Evolutionary conservation across 2,797 vertebrate species (phyloP).

Genomic region (Phoxinus dragarum): DNA sequence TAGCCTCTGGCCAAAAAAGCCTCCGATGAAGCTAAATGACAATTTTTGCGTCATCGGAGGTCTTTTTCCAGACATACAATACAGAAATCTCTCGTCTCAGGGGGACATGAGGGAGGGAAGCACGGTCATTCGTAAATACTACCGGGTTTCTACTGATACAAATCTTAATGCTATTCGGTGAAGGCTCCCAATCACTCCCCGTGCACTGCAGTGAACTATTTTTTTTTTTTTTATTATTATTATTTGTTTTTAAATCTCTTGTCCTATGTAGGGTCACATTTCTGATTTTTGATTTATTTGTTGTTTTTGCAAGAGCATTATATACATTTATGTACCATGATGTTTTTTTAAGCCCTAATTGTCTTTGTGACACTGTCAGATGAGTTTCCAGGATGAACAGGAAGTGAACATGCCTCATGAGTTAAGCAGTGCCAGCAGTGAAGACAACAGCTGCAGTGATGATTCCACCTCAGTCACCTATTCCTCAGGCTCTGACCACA

Average conservation of each 20-base stretch:
- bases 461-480: slow-evolving; percentile 91
- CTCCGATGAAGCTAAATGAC: no score
- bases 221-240: no score
- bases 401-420: slow-evolving; percentile 82
- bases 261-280: background rate
- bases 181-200: no score
- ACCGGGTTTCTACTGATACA: no score
- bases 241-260: background rate
- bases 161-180: no score
- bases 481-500: slow-evolving; percentile 90
- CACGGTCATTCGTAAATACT: no score
- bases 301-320: background rate
- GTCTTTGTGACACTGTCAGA: slow-evolving; percentile 74
- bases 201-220: no score
- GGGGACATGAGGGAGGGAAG: no score
- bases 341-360: background rate
- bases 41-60: no score
- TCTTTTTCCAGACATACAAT: no score
- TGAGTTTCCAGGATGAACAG: slow-evolving; percentile 97
- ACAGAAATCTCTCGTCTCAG: no score
- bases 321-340: background rate
- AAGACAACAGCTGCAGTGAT: slow-evolving; percentile 88
- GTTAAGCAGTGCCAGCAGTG: slow-evolving; percentile 90
- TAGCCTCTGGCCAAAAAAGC: no score
- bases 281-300: background rate